Evolutionary conservation across 2,113 vertebrate species (phyloP), one percentile per base, ranked within the genome.

Genomic region (Setophaga coronata): DNA sequence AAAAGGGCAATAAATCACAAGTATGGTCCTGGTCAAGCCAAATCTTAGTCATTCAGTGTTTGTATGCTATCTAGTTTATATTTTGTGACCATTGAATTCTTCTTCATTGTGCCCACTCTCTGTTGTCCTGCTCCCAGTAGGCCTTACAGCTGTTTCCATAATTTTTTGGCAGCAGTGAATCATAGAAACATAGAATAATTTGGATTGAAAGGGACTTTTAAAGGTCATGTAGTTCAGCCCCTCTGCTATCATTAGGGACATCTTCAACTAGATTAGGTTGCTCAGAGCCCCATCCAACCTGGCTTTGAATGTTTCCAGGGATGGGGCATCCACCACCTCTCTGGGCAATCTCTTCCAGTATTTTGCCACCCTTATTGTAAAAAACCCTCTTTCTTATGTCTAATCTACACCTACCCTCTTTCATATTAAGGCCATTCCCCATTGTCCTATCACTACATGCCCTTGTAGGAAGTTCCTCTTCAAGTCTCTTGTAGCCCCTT

Each of bases 91-190:
- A 34, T 0, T 72, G 70, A 67, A 38, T 87, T 82, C 18, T 19
- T 15, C 16, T 48, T 31, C 29, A 10, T 7, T 1, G 20, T 43
- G 12, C 18, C 34, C 21, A 28, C 42, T 62, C 18, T 24, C 19
- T 47, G 20, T 19, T 0, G 0, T 36, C 42, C 36, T 48, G 14
- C 26, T 42, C 31, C 45, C 1, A 1, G 25, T 43, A 48, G 31
- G 31, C 16, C 14, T 89, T 65, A 28, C 0, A 1, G 5, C 45
- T 77, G 15, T 86, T 90, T 61, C 78, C n/a, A 16, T 7, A 61
- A 31, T 77, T 72, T 83, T 82, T 45, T 87, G 19, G 50, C 48
- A 50, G 33, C n/a, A 38, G 23, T 48, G 36, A 82, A 48, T 82
- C 56, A 48, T 24, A 24, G n/a, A 76, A 51, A 67, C 14, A 18